Evolutionary conservation across 2,113 vertebrate species (phyloP).

Genomic region (Pipa parva): DNA sequence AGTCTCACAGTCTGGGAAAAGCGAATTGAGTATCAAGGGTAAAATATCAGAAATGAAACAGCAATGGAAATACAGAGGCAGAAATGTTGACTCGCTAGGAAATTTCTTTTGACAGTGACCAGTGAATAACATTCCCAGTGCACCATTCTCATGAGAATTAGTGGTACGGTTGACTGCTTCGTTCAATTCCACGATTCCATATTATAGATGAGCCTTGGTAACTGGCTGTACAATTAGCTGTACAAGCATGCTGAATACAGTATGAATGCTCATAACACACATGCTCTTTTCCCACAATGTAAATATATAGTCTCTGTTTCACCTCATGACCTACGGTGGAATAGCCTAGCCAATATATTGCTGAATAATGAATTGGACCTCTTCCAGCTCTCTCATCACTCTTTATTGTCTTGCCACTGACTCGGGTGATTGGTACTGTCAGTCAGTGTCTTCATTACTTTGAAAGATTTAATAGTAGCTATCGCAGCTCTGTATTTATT

Average conservation of each 20-base stretch:
- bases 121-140: conserved; percentile 4
- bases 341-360: not conserved
- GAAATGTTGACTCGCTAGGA: not conserved
- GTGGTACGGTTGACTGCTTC: conserved; percentile 5
- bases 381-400: not conserved
- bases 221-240: not conserved
- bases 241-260: not conserved
- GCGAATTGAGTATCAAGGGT: not conserved
- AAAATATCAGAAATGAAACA: not conserved
- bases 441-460: conserved; percentile 18
- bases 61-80: not conserved
- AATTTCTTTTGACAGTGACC: not conserved
- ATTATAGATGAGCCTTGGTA: not conserved
- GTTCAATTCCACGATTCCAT: not conserved
- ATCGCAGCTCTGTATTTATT: not conserved
- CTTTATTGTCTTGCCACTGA: not conserved
- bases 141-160: conserved; percentile 19
- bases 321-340: not conserved
- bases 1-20: not conserved
- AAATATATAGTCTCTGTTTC: not conserved
- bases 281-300: no score
- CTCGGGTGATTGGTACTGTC: conserved; percentile 5
- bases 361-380: not conserved
- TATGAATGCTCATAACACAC: not conserved
- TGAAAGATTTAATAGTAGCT: not conserved